These are phyloP conservation scores for Eristalinus sepulchralis DNA, from an alignment of 2,888 invertebrate species.

Conservation along the genomic window DNA sequence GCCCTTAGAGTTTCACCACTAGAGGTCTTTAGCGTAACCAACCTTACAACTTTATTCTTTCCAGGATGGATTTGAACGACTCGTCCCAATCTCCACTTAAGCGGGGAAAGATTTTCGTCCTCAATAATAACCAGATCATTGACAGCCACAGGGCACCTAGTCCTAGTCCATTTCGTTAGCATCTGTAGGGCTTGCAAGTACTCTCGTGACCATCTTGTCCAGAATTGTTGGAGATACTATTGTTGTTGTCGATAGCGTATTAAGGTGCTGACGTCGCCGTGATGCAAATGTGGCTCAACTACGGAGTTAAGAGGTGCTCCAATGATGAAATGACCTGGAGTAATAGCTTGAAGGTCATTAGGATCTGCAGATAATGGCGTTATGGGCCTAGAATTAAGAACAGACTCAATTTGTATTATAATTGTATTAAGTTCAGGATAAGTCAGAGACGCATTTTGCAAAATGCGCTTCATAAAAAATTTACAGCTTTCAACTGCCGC, in stretches of 20 bases:
- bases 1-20: too few species aligned
- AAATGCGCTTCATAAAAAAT: conserved; percentile 9
- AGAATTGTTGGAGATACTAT: conserved; percentile 7
- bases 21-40: too few species aligned
- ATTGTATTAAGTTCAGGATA: conserved; percentile 18
- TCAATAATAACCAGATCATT: neutral
- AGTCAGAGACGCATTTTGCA: conserved; percentile 11
- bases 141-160: neutral
- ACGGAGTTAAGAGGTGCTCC: neutral
- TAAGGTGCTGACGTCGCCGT: neutral
- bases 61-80: too few species aligned
- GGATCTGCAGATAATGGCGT: conserved; percentile 9
- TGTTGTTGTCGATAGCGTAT: conserved; percentile 3
- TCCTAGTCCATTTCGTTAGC: neutral
- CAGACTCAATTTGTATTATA: too few species aligned
- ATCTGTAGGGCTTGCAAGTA: conserved; percentile 1
- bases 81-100: too few species aligned
- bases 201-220: conserved; percentile 1
- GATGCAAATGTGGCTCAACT: neutral
- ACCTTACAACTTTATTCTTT: too few species aligned
- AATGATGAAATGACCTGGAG: conserved; percentile 28
- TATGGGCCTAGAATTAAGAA: conserved; percentile 17
- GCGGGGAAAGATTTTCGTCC: too few species aligned
- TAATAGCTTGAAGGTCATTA: conserved; percentile 2
- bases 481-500: conserved; percentile 43